Evolutionary conservation across 2,888 invertebrate species (phyloP).

Genomic region (Perithous albicinctus): DNA sequence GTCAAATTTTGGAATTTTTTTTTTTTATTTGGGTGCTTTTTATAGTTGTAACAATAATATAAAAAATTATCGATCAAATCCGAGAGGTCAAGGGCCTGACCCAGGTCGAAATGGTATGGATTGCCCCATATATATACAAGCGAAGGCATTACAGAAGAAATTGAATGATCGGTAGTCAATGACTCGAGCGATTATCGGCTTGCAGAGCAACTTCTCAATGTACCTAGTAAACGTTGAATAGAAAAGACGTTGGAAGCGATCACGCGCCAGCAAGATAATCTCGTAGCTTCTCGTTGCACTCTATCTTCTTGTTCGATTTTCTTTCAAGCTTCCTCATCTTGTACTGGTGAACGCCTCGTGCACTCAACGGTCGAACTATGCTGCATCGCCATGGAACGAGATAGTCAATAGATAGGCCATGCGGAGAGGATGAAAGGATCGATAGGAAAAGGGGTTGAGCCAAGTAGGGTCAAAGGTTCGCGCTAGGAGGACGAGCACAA

Average conservation of each 20-base stretch:
- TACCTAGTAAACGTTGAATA: slow-evolving; percentile 11
- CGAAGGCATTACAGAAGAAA: slow-evolving; percentile 6
- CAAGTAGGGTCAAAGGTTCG: slow-evolving; percentile 49
- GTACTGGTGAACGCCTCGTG: slow-evolving; percentile 11
- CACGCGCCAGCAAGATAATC: slow-evolving; percentile 58
- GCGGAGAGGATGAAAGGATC: slow-evolving; percentile 57
- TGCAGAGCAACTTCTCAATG: slow-evolving; percentile 62
- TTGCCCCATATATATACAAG: not conserved
- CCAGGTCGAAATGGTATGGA: too few species aligned
- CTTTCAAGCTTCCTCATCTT: slow-evolving; percentile 31
- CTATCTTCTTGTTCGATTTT: slow-evolving; percentile 22
- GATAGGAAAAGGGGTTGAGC: slow-evolving; percentile 58
- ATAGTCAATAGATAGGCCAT: slow-evolving; percentile 41
- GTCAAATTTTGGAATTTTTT: too few species aligned
- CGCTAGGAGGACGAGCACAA: slow-evolving; percentile 44
- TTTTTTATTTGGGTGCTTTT: too few species aligned
- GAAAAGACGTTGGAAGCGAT: slow-evolving; percentile 55
- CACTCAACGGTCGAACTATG: slow-evolving; percentile 32
- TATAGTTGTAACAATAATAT: too few species aligned
- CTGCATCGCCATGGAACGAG: slow-evolving; percentile 43
- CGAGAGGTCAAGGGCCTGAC: too few species aligned
- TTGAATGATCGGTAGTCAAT: slow-evolving; percentile 64
- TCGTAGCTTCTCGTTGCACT: slow-evolving; percentile 53
- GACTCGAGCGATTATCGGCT: slow-evolving; percentile 57
- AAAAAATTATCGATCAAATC: too few species aligned